Evolutionary conservation across 2,113 vertebrate genomes (phyloP), one percentile per base, ranked within the genome.

Genomic region (Camelus bactrianus): DNA sequence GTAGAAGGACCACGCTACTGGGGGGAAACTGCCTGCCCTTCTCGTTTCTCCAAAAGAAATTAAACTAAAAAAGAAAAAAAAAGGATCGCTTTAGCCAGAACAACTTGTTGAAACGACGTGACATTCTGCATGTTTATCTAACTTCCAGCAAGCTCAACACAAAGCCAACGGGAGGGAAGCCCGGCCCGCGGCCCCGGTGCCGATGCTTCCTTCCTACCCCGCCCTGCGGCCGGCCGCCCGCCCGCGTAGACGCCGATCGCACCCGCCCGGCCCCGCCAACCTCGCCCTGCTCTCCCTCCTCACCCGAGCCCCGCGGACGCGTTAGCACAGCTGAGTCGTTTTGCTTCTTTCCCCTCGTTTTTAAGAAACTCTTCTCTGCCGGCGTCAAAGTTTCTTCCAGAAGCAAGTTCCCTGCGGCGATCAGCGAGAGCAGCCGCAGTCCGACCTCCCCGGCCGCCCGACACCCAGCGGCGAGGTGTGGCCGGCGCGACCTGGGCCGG

Each of bases 271-370:
- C 84, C 32, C 52, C 81, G 14, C 87, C 89, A 3, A 7, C 54
- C 76, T 11, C 42, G 14, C 46, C 75, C 70, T 3, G 86, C 42
- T 10, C 20, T 1, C 30, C 50, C 20, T 3, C 14, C 19, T 3
- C 82, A 14, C 65, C 15, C 14, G 52, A 16, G 46, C 26, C 67
- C 86, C 3, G 35, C 65, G 3, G 32, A 1, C 12, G n/a, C 1
- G 35, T 28, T 0, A 4, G 65, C 15, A 56, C 26, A 28, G 69
- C 0, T 2, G 58, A 38, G 58, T 2, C 2, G 13, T 3, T 17
- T 35, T 1, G 9, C 65, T 10, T 2, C 14, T 3, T 2, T 3
- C 0, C 17, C 20, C 50, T 48, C 48, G 35, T 4, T 1, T 8
- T 11, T 3, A 42, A 24, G 56, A 2, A 14, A 0, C 28, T 3